Evolutionary conservation across 2,797 vertebrate species (phyloP).

Genomic region (Anableps anableps): DNA sequence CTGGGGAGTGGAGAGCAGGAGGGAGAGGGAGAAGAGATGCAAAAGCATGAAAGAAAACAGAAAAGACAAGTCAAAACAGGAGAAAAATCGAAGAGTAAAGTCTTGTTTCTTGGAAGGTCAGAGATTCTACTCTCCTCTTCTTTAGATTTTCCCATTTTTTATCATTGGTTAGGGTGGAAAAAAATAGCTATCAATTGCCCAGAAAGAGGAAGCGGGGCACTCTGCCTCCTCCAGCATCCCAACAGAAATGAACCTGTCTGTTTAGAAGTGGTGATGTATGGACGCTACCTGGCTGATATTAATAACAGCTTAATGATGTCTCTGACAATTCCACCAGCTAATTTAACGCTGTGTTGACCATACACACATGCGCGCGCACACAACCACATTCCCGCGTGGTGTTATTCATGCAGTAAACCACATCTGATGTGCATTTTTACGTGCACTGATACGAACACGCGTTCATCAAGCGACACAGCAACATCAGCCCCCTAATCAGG

Average conservation of each 20-base stretch:
- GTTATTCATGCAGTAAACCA: conserved; percentile 25
- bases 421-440: conserved; percentile 23
- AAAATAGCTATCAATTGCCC: conserved; percentile 71
- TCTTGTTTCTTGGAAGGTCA: conserved; percentile 59
- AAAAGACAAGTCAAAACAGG: conserved; percentile 15
- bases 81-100: conserved; percentile 22
- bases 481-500: conserved; percentile 62
- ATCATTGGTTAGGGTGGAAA: conserved; percentile 7
- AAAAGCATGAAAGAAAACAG: conserved; percentile 40
- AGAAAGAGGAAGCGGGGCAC: conserved; percentile 48
- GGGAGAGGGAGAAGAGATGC: conserved; percentile 24
- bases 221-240: conserved; percentile 41
- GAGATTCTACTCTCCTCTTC: conserved; percentile 19
- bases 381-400: conserved; percentile 10
- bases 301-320: conserved; percentile 80
- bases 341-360: conserved; percentile 78
- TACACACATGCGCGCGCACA: conserved; percentile 21
- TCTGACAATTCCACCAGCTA: conserved; percentile 72
- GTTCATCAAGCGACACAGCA: conserved; percentile 40
- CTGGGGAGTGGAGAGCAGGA: conserved; percentile 38
- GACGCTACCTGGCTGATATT: conserved; percentile 71
- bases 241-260: conserved; percentile 62
- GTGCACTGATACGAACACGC: conserved; percentile 16
- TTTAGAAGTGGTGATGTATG: conserved; percentile 69
- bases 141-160: conserved; percentile 28